Percentiles rank a stretch among this genome's conserved stretches.
Conservation (phyloP, 2,797 vertebrate genomes). For the Synanceia verrucosa region DNA sequence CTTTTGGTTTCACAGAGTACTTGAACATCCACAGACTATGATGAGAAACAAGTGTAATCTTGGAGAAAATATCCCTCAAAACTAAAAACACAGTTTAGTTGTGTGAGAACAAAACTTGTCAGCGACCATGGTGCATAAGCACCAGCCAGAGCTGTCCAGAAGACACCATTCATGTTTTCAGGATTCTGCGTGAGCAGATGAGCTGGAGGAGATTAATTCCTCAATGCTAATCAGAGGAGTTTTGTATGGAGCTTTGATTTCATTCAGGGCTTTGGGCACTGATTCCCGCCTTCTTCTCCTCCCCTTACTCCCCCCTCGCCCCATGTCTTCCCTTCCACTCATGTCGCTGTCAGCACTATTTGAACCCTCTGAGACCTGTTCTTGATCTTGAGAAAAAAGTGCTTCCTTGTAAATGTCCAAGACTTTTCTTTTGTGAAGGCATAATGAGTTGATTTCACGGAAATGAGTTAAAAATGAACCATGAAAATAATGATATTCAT, state of each 20-base stretch:
- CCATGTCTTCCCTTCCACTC: constrained; percentile 34
- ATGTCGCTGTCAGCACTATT: constrained; percentile 66
- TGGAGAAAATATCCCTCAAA: neutral
- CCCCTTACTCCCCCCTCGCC: constrained; percentile 33
- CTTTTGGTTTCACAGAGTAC: neutral
- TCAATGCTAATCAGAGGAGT: constrained; percentile 76
- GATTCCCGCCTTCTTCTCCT: constrained; percentile 56
- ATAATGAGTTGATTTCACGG: constrained; percentile 62
- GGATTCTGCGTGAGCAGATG: constrained; percentile 53
- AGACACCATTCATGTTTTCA: constrained; percentile 62
- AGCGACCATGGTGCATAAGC: constrained; percentile 8
- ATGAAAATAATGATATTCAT: constrained; percentile 63
- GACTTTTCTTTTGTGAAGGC: constrained; percentile 59
- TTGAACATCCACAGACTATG: rapidly evolving
- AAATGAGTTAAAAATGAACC: constrained; percentile 55
- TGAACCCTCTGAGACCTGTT: constrained; percentile 70
- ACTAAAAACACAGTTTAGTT: neutral
- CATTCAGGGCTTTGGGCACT: constrained; percentile 66
- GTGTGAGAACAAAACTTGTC: neutral
- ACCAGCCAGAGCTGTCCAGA: constrained; percentile 25
- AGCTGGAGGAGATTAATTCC: constrained; percentile 70
- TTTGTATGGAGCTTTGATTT: constrained; percentile 76
- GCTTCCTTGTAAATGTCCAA: constrained; percentile 68
- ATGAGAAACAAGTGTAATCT: neutral
- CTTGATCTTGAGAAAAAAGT: constrained; percentile 71